Evolutionary conservation across 2,888 invertebrate species (phyloP).

Genomic region (Chaetogeoica ovagalla): DNA sequence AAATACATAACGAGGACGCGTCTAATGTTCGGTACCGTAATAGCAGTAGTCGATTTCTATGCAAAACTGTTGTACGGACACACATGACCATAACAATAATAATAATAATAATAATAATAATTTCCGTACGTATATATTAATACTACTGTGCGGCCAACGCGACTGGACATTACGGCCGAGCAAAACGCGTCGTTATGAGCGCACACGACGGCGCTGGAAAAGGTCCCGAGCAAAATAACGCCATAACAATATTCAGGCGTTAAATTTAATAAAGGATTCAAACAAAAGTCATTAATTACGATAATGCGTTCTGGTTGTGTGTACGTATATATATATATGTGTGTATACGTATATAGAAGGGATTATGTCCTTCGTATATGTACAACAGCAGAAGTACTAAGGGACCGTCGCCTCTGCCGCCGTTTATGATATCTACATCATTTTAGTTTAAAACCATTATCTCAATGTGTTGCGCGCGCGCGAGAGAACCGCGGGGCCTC

Average conservation of each 20-base stretch:
- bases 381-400: slow-evolving; percentile 39
- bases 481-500: slow-evolving; percentile 28
- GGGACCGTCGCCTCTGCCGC: slow-evolving; percentile 23
- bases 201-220: slow-evolving; percentile 28
- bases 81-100: slow-evolving; percentile 28
- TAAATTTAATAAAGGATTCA: slow-evolving; percentile 53
- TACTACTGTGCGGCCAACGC: neutral
- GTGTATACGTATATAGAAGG: slow-evolving; percentile 8
- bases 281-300: slow-evolving; percentile 53
- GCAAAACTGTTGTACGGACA: slow-evolving; percentile 30
- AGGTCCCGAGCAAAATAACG: slow-evolving; percentile 39
- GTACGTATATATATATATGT: too few species aligned
- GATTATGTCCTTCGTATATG: slow-evolving; percentile 39
- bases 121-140: neutral
- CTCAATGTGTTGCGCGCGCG: slow-evolving; percentile 51
- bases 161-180: slow-evolving; percentile 28
- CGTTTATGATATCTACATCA: slow-evolving; percentile 53
- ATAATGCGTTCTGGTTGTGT: slow-evolving; percentile 46
- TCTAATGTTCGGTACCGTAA: slow-evolving; percentile 19
- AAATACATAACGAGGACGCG: neutral
- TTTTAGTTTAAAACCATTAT: slow-evolving; percentile 53
- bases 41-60: slow-evolving; percentile 32
- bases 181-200: neutral
- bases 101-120: slow-evolving; percentile 31
- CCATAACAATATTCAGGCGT: slow-evolving; percentile 51